Evolutionary conservation across 2,888 invertebrate genomes (phyloP), one percentile per base, ranked within the genome.

Genomic region (Latrodectus elegans): DNA sequence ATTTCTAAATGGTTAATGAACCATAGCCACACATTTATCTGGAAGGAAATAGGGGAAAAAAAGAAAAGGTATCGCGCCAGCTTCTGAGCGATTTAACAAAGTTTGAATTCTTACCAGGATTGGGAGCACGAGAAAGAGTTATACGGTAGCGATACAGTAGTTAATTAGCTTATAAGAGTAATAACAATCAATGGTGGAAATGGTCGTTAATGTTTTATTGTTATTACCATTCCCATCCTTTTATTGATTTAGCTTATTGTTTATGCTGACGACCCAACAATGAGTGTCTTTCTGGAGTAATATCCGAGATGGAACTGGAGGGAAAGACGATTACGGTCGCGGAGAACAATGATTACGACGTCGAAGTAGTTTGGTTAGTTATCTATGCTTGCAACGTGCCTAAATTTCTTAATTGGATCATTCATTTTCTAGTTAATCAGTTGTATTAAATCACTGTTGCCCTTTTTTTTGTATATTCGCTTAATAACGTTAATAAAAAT

Each of bases 1-100:
- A 60, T 60, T 60, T 60, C 38, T 60, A n/a, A 60, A 60, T 60
- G 60, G 60, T 60, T 60, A 60, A 60, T 60, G 60, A 60, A 60
- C 14, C 60, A 15, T 60, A 10, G 60, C 60, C 60, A 60, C 60
- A 60, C 60, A 60, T 60, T 60, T 60, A 60, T 60, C 60, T 60
- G 60, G 60, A n/a, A 60, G 14, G 60, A 60, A 60, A 60, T 60
- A n/a, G 60, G 60, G 60, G 60, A 60, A 60, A 60, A n/a, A 60
- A 60, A 60, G 60, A 12, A 15, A 60, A 60, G 60, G 60, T 38
- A 38, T 6, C 38, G 38, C 6, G 38, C 38, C 38, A 38, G 38
- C 60, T n/a, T 60, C 60, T 60, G 60, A 15, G 60, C 60, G 60
- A 60, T 60, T 60, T 60, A 60, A 60, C 60, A 12, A 60, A 38